These are phyloP conservation scores for Meloidogyne floridensis DNA, from an alignment of 1,140 invertebrate genomes.

Conservation along the genomic window DNA sequence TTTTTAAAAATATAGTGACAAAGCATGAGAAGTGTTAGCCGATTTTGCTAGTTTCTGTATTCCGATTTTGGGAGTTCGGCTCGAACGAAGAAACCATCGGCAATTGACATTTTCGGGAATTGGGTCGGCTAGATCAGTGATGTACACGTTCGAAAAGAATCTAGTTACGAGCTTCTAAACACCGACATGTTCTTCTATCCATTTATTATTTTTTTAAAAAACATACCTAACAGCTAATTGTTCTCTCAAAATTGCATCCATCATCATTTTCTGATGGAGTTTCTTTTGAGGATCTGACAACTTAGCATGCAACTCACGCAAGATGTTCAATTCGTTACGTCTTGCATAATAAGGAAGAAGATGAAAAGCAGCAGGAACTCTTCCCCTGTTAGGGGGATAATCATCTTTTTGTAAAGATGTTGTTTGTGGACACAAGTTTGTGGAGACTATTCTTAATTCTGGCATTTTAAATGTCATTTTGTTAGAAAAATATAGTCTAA, in stretches of 20 bases:
- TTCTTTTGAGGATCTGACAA: background rate
- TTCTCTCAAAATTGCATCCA: background rate
- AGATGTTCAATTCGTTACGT: constrained; percentile 4
- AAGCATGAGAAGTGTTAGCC: no score
- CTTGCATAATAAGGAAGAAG: background rate
- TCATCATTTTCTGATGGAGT: background rate
- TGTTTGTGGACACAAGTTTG: background rate
- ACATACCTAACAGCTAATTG: background rate
- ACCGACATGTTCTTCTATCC: no score
- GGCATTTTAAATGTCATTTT: background rate
- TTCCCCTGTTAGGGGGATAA: background rate
- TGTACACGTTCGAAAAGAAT: no score
- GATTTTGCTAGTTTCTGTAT: no score
- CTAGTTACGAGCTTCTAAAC: no score
- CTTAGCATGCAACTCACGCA: background rate
- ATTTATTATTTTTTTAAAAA: background rate
- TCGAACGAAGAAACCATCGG: no score
- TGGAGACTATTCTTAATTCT: background rate
- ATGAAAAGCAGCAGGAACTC: background rate
- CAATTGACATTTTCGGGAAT: no score
- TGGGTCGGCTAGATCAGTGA: no score
- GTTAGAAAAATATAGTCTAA: background rate
- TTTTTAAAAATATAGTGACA: no score
- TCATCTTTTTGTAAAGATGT: background rate
- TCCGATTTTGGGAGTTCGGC: no score